Percentiles rank a stretch among this genome's conserved stretches.
Evolutionary conservation across 2,797 vertebrate species (phyloP).

Genomic region (Podarcis lilfordi): DNA sequence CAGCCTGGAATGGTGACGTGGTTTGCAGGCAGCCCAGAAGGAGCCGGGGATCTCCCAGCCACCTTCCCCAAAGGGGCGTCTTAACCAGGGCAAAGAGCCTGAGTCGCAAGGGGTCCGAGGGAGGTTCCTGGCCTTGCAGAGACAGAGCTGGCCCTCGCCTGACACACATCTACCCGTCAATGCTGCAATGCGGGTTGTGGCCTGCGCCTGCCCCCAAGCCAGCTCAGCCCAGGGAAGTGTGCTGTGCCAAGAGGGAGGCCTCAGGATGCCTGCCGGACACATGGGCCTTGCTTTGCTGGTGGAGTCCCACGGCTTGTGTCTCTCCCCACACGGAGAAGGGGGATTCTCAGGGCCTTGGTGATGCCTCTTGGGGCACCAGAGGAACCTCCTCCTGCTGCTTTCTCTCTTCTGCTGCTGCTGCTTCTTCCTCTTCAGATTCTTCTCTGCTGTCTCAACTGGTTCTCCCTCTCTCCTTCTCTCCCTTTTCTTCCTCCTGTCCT

Average conservation of each 20-base stretch:
- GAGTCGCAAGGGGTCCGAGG: neutral
- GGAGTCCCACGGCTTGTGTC: neutral
- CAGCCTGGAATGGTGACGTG: too few relatives aligned
- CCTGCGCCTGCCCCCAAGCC: too few relatives aligned
- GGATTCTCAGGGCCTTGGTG: neutral
- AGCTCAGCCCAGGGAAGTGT: neutral
- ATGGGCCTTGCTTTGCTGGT: neutral
- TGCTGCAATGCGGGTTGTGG: neutral
- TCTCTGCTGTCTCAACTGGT: neutral
- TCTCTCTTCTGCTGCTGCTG: too few relatives aligned
- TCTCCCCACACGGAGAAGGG: neutral
- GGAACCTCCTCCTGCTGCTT: neutral
- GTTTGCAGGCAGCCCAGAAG: neutral
- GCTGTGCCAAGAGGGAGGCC: neutral
- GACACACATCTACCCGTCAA: too few relatives aligned
- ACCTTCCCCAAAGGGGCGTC: neutral
- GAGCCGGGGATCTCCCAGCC: neutral
- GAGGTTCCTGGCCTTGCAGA: neutral
- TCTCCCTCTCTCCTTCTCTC: conserved; percentile 42
- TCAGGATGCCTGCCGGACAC: neutral
- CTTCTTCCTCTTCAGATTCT: neutral
- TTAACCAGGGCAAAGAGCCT: neutral
- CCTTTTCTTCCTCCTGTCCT: conserved; percentile 60
- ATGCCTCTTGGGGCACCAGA: neutral
- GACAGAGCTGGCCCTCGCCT: too few relatives aligned